Conservation (phyloP, 2,797 vertebrate species). For the Sebastes kiyomatsui region DNA sequence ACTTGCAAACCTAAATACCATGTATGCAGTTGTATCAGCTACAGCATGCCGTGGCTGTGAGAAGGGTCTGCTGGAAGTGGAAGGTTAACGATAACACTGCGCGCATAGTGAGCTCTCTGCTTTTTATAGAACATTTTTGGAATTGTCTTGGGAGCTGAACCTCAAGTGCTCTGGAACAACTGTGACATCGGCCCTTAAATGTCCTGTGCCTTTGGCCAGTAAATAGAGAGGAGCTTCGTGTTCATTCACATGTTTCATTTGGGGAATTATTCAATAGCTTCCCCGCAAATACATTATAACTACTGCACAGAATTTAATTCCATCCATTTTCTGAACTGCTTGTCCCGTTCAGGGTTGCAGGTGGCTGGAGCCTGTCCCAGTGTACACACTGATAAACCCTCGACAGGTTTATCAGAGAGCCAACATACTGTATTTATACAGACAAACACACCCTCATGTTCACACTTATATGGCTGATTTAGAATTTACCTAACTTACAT, state of each 20-base stretch:
- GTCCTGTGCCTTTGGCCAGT: background rate
- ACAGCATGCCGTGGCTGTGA: background rate
- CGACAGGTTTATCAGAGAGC: background rate
- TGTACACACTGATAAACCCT: background rate
- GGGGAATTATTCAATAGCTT: background rate
- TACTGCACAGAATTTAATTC: background rate
- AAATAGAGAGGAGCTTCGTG: background rate
- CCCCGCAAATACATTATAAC: background rate
- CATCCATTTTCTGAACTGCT: background rate
- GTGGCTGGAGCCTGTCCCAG: background rate
- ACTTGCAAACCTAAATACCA: background rate
- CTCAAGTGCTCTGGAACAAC: background rate
- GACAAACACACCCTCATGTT: background rate
- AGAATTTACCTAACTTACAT: background rate
- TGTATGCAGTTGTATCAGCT: background rate
- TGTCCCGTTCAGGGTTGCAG: background rate
- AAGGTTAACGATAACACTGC: background rate
- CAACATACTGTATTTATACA: background rate
- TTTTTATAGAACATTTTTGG: slow-evolving; percentile 30
- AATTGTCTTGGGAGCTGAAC: background rate
- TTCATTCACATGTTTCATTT: background rate
- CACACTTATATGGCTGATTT: background rate
- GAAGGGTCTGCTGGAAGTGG: background rate
- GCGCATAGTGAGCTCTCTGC: background rate
- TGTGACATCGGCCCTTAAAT: background rate